Conservation (phyloP, 2,888 invertebrate species). For the Tigriopus californicus region DNA sequence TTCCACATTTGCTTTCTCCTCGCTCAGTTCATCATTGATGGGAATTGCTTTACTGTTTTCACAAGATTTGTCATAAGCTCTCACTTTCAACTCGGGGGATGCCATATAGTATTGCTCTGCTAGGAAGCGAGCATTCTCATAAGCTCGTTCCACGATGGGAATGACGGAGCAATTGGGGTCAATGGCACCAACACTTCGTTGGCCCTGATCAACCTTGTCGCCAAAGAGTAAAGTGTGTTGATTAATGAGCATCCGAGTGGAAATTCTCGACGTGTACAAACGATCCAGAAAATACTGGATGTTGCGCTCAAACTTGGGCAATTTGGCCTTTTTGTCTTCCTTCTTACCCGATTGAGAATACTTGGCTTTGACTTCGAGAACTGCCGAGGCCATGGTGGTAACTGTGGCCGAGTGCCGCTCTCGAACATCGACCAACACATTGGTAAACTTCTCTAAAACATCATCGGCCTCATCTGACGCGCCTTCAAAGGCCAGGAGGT, state of each 20-base stretch:
- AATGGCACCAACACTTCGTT: slow-evolving; percentile 60
- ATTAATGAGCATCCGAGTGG: slow-evolving; percentile 96
- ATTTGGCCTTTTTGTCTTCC: slow-evolving; percentile 43
- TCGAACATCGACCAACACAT: slow-evolving; percentile 65
- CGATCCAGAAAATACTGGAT: slow-evolving; percentile 97
- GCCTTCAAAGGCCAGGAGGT: slow-evolving; percentile 82
- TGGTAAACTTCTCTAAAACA: slow-evolving; percentile 42
- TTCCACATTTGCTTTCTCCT: slow-evolving; percentile 32
- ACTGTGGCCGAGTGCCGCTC: slow-evolving; percentile 93
- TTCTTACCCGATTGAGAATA: neutral
- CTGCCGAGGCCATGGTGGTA: slow-evolving; percentile 96
- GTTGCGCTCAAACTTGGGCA: slow-evolving; percentile 59
- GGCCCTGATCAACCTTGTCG: neutral
- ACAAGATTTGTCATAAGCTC: neutral
- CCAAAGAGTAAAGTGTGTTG: slow-evolving; percentile 49
- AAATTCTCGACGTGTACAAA: slow-evolving; percentile 96
- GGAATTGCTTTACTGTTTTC: neutral
- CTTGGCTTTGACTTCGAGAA: slow-evolving; percentile 74
- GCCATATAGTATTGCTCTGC: slow-evolving; percentile 95
- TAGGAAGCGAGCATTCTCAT: slow-evolving; percentile 87
- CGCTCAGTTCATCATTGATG: neutral
- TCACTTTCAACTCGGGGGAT: slow-evolving; percentile 65
- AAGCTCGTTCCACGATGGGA: slow-evolving; percentile 79
- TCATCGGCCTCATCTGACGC: slow-evolving; percentile 46
- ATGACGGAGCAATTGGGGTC: slow-evolving; percentile 87